phyloP scores from a whole-genome alignment of 2,113 vertebrate genomes.

The Erpornis zantholeuca region DNA sequence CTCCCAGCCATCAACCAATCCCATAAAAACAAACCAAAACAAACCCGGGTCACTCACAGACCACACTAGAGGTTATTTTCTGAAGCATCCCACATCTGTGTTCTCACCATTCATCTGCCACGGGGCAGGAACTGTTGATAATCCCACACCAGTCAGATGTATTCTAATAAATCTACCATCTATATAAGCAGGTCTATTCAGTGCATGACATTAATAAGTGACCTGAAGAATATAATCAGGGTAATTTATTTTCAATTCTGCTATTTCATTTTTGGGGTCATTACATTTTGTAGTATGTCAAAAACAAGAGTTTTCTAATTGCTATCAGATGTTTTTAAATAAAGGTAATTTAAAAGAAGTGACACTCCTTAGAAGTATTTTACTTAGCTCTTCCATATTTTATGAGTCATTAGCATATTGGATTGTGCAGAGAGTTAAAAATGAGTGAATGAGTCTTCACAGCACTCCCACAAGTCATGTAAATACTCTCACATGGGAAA shows the following conservation, averaged over 20 bases:
- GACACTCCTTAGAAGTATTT: not conserved
- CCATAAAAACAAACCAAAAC: not conserved
- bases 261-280: not conserved
- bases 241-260: not conserved
- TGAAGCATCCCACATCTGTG: not conserved
- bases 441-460: not conserved
- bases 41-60: not conserved
- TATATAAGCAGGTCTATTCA: not conserved
- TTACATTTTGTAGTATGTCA: not conserved
- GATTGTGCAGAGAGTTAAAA: not conserved
- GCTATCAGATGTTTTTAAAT: not conserved
- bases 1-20: not conserved
- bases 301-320: not conserved
- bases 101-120: not conserved
- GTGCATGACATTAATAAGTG: not conserved
- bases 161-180: not conserved
- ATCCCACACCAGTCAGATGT: not conserved
- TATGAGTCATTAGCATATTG: not conserved
- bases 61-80: not conserved
- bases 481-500: not conserved
- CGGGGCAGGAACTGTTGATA: not conserved
- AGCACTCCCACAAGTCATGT: not conserved
- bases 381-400: not conserved
- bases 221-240: not conserved
- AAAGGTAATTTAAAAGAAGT: not conserved